These are phyloP conservation scores for Oreochromis grahami DNA, from an alignment of 2,797 vertebrate genomes.

Conservation along the genomic window DNA sequence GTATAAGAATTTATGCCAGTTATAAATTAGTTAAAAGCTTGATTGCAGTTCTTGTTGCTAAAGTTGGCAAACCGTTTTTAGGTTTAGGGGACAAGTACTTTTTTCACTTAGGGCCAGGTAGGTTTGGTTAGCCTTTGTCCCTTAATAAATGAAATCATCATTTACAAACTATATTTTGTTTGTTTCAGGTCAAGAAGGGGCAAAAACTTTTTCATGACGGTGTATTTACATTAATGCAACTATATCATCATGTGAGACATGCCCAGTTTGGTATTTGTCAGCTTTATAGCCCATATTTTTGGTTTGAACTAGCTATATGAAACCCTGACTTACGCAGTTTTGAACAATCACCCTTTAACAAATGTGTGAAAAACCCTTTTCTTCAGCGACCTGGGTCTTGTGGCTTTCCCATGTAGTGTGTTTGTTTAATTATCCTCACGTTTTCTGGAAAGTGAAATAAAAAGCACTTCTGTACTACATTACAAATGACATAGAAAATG, in stretches of 20 bases:
- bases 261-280: too few relatives aligned
- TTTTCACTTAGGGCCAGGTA: background rate
- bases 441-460: constrained; percentile 9
- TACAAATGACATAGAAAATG: background rate
- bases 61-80: background rate
- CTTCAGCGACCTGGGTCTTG: background rate
- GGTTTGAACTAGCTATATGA: background rate
- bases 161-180: background rate
- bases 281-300: background rate
- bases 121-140: background rate
- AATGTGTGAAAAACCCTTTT: background rate
- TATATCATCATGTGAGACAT: background rate
- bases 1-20: background rate
- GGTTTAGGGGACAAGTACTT: background rate
- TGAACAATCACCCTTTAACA: background rate
- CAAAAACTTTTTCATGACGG: rapidly evolving
- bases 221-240: background rate
- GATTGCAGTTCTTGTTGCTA: background rate
- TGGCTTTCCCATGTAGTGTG: background rate
- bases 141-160: background rate
- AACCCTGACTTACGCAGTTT: background rate
- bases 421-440: background rate
- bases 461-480: background rate
- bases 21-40: background rate
- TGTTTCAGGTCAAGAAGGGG: background rate